phyloP scores from a whole-genome alignment of 2,113 vertebrate species.

The Semicossyphus pulcher region DNA sequence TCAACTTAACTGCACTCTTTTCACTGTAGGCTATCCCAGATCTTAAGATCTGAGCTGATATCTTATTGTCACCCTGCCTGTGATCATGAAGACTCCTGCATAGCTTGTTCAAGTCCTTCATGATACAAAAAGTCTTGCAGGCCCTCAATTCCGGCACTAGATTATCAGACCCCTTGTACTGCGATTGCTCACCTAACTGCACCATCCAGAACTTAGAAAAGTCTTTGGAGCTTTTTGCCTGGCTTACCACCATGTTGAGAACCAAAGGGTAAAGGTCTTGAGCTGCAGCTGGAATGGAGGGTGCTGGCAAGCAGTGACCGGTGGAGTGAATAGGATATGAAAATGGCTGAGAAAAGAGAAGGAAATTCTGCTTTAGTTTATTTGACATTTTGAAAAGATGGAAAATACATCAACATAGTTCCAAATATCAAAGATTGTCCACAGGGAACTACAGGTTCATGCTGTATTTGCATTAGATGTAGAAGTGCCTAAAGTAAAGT shows the following conservation, averaged over 20 bases:
- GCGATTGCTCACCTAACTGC: conserved; percentile 65
- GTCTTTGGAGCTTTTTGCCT: conserved; percentile 66
- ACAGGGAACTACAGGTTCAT: too few relatives aligned
- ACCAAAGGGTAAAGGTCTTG: conserved; percentile 83
- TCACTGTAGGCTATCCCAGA: neutral
- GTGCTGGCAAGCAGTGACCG: neutral
- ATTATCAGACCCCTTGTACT: neutral
- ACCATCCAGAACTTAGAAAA: conserved; percentile 84
- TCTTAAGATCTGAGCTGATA: neutral
- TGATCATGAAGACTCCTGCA: conserved; percentile 56
- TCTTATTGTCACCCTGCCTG: neutral
- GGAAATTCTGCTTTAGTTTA: neutral
- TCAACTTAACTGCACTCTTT: conserved; percentile 39
- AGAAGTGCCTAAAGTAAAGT: neutral
- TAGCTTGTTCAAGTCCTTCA: conserved; percentile 82
- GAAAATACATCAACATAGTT: neutral
- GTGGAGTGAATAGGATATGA: conserved; percentile 4
- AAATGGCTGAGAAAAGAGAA: conserved; percentile 1
- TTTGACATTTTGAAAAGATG: neutral
- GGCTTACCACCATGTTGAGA: conserved; percentile 84
- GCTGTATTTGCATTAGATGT: neutral
- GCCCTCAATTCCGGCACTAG: conserved; percentile 71
- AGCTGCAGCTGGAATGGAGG: conserved; percentile 72
- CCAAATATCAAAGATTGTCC: neutral
- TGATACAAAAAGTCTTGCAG: conserved; percentile 80